Conservation (phyloP, 2,797 vertebrate species). For the Channallabes apus region DNA sequence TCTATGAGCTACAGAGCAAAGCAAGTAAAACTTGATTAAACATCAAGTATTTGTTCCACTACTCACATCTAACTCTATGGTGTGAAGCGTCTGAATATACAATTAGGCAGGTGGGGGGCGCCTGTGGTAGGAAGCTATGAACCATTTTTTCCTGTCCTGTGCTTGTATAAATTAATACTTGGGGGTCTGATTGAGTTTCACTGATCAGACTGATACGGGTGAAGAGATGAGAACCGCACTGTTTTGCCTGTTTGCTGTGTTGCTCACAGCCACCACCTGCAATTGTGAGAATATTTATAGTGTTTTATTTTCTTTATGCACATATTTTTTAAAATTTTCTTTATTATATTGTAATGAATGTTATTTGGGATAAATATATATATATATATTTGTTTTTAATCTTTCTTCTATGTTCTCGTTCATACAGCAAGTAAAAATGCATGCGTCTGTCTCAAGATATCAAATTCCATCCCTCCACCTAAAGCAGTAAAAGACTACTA, state of each 20-base stretch:
- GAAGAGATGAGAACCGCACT: constrained; percentile 41
- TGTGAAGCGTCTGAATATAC: constrained; percentile 28
- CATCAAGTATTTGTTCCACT: constrained; percentile 20
- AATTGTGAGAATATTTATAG: constrained; percentile 33
- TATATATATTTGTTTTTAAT: not conserved
- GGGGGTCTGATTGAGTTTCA: constrained; percentile 1
- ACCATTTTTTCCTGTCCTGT: constrained; percentile 32
- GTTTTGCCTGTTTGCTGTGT: constrained; percentile 22
- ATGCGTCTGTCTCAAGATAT: constrained; percentile 35
- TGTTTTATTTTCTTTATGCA: not conserved
- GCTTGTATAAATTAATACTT: constrained; percentile 37
- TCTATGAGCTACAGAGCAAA: not conserved
- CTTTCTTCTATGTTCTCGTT: not conserved
- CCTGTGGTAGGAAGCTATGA: constrained; percentile 49
- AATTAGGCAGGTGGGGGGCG: not conserved
- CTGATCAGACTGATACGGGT: not conserved
- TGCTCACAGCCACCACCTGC: constrained; percentile 20
- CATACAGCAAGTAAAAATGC: not conserved
- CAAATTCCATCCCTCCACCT: not conserved
- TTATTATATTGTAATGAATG: not conserved
- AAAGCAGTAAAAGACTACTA: not conserved
- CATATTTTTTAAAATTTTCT: not conserved
- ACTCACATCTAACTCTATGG: no score
- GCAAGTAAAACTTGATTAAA: not conserved
- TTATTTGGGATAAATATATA: not conserved